Conservation (phyloP, 2,797 vertebrate species). For the Xiphorhynchus erythropygius region DNA sequence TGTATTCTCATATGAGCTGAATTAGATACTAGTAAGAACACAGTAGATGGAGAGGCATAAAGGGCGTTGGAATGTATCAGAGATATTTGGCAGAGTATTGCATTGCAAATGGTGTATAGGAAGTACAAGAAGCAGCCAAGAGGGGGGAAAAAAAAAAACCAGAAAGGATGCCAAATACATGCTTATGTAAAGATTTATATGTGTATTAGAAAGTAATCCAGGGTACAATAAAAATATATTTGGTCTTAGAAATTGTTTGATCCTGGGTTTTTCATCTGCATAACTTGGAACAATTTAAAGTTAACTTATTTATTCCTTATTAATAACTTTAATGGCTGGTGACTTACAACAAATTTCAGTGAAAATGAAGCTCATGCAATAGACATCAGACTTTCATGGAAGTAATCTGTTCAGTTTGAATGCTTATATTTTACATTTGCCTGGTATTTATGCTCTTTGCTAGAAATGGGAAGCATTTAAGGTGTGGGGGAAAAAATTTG, state of each 20-base stretch:
- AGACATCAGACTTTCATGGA: neutral
- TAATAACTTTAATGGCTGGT: neutral
- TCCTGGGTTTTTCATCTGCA: neutral
- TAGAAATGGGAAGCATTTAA: neutral
- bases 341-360: neutral
- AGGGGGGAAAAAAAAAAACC: neutral
- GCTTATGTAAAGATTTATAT: neutral
- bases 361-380: neutral
- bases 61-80: neutral
- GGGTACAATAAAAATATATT: neutral
- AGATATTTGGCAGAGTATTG: neutral
- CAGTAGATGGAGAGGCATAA: neutral
- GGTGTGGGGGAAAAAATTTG: rapidly evolving
- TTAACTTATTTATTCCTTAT: neutral
- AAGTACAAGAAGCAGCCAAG: neutral
- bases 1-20: neutral
- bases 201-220: neutral
- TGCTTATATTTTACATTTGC: neutral
- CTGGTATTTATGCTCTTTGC: neutral
- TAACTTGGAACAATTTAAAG: neutral
- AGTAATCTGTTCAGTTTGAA: neutral
- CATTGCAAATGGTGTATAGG: neutral
- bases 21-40: neutral
- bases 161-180: neutral
- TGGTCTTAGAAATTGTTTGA: neutral